phyloP scores from a whole-genome alignment of 2,888 invertebrate genomes.

The Tachina fera region DNA sequence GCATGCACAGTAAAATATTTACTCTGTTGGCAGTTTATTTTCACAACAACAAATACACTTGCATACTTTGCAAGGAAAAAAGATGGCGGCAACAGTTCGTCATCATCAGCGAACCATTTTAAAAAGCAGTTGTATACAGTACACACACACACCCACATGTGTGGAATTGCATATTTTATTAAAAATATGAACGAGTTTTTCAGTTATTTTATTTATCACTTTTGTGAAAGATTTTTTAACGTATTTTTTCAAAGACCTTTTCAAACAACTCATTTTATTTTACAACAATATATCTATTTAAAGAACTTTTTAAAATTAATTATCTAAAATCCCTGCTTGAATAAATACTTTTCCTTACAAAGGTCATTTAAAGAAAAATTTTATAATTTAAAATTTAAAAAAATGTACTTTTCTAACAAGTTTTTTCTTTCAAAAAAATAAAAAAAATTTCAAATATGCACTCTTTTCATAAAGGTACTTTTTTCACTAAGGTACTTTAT shows the following conservation, averaged over 20 bases:
- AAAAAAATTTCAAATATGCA: no score
- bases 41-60: conserved; percentile 2
- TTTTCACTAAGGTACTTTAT: no score
- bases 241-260: neutral
- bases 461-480: no score
- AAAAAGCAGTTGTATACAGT: neutral
- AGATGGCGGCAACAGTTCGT: conserved; percentile 56
- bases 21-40: conserved; percentile 19
- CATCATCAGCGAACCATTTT: conserved; percentile 51
- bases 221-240: neutral
- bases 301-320: neutral
- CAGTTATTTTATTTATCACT: no score
- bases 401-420: neutral
- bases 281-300: neutral
- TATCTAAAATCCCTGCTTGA: no score
- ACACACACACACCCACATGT: neutral
- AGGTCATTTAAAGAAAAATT: neutral
- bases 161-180: no score
- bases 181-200: no score
- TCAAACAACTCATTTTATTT: no score
- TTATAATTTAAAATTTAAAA: neutral
- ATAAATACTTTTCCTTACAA: neutral
- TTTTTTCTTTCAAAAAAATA: neutral
- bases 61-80: conserved; percentile 2
- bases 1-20: conserved; percentile 32